These are phyloP conservation scores for Callyntrura guangdongensis DNA, from an alignment of 2,888 invertebrate genomes.

Conservation along the genomic window DNA sequence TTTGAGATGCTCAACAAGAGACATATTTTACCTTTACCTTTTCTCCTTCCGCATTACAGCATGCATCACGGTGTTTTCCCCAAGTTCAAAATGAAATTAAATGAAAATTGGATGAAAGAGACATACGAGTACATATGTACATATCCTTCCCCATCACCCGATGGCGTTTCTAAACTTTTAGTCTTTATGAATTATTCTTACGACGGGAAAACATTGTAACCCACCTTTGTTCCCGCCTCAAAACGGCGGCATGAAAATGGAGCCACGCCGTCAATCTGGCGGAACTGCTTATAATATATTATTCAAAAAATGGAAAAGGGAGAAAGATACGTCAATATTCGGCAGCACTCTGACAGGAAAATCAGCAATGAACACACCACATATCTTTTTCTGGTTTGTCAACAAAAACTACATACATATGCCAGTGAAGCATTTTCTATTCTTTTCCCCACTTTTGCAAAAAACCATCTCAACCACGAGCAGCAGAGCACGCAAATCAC, in stretches of 20 bases:
- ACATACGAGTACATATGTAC: too few relatives aligned
- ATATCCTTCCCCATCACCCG: not conserved
- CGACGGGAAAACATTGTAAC: not conserved
- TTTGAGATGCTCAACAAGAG: slow-evolving; percentile 14
- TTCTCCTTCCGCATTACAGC: not conserved
- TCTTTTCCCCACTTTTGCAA: too few relatives aligned
- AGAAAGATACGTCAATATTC: too few relatives aligned
- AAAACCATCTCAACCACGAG: too few relatives aligned
- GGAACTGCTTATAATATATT: not conserved
- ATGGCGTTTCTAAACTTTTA: not conserved
- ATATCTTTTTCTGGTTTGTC: too few relatives aligned
- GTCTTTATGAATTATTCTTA: slow-evolving; percentile 20
- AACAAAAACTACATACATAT: too few relatives aligned
- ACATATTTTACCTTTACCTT: not conserved
- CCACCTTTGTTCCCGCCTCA: not conserved
- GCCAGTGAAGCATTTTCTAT: too few relatives aligned
- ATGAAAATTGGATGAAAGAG: slow-evolving; percentile 67
- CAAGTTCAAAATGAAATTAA: slow-evolving; percentile 69
- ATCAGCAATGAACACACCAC: too few relatives aligned
- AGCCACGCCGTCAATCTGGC: not conserved
- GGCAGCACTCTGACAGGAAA: too few relatives aligned
- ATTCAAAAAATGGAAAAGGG: too few relatives aligned
- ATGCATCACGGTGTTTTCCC: slow-evolving; percentile 16
- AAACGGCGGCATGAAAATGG: not conserved
- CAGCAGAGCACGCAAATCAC: not conserved